Percentiles rank a stretch among this genome's conserved stretches.
Conservation (phyloP, 2,113 vertebrate genomes). For the Blennius ocellaris region DNA sequence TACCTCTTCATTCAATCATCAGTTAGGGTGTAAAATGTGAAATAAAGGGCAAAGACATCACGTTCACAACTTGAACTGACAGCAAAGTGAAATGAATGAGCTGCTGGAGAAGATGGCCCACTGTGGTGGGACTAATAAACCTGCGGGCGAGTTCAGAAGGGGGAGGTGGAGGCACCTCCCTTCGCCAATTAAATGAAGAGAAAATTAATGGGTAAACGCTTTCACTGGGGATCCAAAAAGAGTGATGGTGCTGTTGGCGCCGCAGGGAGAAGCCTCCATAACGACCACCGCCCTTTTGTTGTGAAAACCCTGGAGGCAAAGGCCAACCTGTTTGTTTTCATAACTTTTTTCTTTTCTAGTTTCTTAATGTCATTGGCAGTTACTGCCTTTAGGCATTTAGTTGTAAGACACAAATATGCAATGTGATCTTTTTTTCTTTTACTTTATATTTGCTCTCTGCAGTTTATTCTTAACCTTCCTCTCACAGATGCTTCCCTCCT, state of each 20-base stretch:
- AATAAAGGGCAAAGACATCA: conserved; percentile 64
- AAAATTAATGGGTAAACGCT: conserved; percentile 69
- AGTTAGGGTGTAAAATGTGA: conserved; percentile 31
- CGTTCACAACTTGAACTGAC: conserved; percentile 54
- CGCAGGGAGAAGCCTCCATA: conserved; percentile 15
- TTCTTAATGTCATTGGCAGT: conserved; percentile 7
- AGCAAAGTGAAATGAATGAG: conserved; percentile 68
- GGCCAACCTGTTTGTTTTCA: conserved; percentile 47
- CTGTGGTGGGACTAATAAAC: conserved; percentile 67
- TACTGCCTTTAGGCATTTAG: conserved; percentile 28
- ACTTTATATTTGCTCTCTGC: conserved; percentile 31
- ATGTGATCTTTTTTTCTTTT: conserved; percentile 47
- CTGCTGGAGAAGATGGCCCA: conserved; percentile 35
- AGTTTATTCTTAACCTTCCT: conserved; percentile 45
- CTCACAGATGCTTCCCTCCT: conserved; percentile 34
- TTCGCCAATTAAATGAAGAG: conserved; percentile 69
- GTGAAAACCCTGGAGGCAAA: conserved; percentile 41
- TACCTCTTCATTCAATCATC: conserved; percentile 35
- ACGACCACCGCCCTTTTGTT: conserved; percentile 22
- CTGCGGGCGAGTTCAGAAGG: conserved; percentile 48
- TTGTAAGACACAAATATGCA: conserved; percentile 45
- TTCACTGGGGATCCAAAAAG: conserved; percentile 58
- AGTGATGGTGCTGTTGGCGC: conserved; percentile 35
- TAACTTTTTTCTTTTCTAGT: conserved; percentile 26
- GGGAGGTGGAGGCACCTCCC: conserved; percentile 13